Base-by-base conservation (phyloP, 2,797 vertebrate species). In the Emys orbicularis region DNA sequence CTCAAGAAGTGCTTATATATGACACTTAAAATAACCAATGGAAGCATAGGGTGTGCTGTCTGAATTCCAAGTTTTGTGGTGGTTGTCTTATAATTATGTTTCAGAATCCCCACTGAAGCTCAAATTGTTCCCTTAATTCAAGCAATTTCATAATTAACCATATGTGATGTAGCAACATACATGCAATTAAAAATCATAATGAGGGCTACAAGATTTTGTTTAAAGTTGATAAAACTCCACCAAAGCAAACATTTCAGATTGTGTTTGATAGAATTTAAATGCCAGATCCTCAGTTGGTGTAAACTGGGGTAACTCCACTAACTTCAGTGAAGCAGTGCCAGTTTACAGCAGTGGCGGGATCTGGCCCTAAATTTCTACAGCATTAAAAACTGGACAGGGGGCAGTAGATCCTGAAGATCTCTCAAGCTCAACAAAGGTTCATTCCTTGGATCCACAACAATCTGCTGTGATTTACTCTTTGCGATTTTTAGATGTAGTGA, bases 341-440 rank as follows among this genome's bases (percentile, higher is more conserved):
- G 25, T 72, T 23, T 41, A 81, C 1, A 0, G 53, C 13, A 41
- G 44, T 65, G 11, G 0, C 12, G 18, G 18, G 8, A 72, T 13
- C 13, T 59, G 47, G 19, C 49, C 41, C 16, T 84, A 9, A 57
- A 19, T 10, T 6, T 50, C 37, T 86, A 72, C 37, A 23, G 21
- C 37, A 34, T 34, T 54, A 21, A 54, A 54, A 41, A 56, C 18
- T 19, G n/a, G 68, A 41, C n/a, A 41, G 9, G n/a, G 19, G 65
- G n/a, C n/a, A 37, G 9, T 12, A 5, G 65, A 41, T 72, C 37
- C 27, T 88, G 83, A 15, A 8, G 16, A n/a, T 90, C 9, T 15
- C 47, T 54, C 11, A n/a, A 56, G 72, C 31, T 0, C 0, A 84
- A 8, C 10, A 54, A 72, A 80, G 29, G 19, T 16, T 80, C 44